A percentile compares a stretch with the other conserved stretches of the same genome.
These are phyloP conservation scores for Dendrolimus houi DNA, from an alignment of 2,888 invertebrate species.

Conservation along the genomic window DNA sequence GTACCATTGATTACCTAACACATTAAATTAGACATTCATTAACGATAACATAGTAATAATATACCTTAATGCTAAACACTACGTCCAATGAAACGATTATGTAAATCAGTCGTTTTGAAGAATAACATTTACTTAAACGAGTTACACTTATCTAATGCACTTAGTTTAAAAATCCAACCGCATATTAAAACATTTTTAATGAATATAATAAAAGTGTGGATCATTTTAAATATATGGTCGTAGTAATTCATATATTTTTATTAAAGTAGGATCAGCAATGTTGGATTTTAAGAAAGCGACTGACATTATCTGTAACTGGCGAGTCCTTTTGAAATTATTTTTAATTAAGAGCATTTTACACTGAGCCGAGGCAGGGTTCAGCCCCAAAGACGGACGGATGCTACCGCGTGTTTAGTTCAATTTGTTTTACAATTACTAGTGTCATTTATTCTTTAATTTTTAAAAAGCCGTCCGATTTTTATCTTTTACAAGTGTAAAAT, in stretches of 20 bases:
- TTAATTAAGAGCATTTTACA: constrained; percentile 24
- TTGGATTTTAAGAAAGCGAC: constrained; percentile 4
- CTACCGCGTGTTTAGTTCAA: constrained; percentile 30
- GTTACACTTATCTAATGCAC: not conserved
- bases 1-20: constrained; percentile 5
- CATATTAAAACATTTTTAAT: not conserved
- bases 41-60: constrained; percentile 36
- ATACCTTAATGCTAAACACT: constrained; percentile 35
- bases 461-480: no score
- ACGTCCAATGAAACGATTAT: constrained; percentile 48
- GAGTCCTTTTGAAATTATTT: constrained; percentile 17
- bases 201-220: not conserved
- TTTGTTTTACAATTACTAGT: constrained; percentile 18
- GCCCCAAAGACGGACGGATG: constrained; percentile 45
- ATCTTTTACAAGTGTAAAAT: no score
- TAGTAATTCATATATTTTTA: not conserved
- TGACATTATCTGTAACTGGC: constrained; percentile 10
- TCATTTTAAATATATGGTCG: not conserved
- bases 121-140: constrained; percentile 37
- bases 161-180: not conserved
- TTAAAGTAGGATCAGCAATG: no score
- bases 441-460: no score
- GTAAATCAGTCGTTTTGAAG: constrained; percentile 62
- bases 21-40: constrained; percentile 21
- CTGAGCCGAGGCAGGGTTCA: constrained; percentile 23